Conservation (phyloP, 2,113 vertebrate genomes). For the Oreocharis arfaki region DNA sequence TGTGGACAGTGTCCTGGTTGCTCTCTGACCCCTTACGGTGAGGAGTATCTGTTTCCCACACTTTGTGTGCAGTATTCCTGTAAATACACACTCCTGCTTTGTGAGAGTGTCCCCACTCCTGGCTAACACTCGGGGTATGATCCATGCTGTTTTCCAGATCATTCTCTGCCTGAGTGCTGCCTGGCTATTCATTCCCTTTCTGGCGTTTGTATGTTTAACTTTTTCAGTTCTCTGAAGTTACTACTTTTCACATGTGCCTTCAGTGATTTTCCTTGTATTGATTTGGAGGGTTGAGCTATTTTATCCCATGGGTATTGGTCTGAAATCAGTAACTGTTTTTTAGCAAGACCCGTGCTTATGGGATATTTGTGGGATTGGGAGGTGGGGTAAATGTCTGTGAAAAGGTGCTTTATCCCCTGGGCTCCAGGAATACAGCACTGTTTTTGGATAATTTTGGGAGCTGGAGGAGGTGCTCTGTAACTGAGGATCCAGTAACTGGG, state of each 20-base stretch:
- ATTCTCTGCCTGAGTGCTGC: background rate
- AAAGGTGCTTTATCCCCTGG: background rate
- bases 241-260: background rate
- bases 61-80: background rate
- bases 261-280: background rate
- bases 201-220: background rate
- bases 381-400: background rate
- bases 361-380: background rate
- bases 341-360: background rate
- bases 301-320: rapidly evolving
- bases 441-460: background rate
- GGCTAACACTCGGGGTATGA: background rate
- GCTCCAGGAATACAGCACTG: background rate
- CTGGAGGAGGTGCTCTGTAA: background rate
- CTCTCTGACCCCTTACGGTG: background rate
- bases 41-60: background rate
- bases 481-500: background rate
- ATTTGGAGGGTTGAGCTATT: background rate
- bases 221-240: background rate
- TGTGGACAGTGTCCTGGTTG: background rate
- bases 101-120: background rate
- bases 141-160: background rate
- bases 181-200: background rate
- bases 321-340: background rate
- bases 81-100: background rate